Evolutionary conservation across 2,797 vertebrate species (phyloP), one percentile per base, ranked within the genome.

Genomic region (Menidia menidia): DNA sequence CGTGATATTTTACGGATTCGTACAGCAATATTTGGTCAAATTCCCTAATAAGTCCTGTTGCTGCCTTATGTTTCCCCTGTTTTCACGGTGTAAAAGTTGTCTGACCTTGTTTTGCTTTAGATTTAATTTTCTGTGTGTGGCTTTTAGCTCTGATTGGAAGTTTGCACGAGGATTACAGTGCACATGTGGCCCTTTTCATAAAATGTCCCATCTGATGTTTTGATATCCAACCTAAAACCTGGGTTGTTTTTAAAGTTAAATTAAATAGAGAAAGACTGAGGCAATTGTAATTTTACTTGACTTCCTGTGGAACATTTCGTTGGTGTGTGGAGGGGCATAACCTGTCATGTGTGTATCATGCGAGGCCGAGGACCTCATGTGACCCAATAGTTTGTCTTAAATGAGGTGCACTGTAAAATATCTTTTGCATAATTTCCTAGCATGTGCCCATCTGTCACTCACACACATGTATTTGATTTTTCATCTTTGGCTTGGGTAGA

Each of bases 401-500:
- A 72, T 80, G 31, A 54, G 47, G 65, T 81, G 71, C 80, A 80
- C 82, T 86, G 10, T 39, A 39, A 39, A 10, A 44, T 44, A 15
- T 44, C 4, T 50, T 61, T 33, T 51, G 5, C 41, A 47, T 48
- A 14, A 16, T 35, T 57, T 4, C 12, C 11, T 0, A 19, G 39
- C 56, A 48, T 44, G 53, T 60, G 54, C 58, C 35, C 58, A 15
- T 54, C 19, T 58, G 32, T 18, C 19, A 35, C 60, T 56, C 68
- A 57, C 64, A 48, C 59, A 67, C 43, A 76, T 82, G 63, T 62
- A 68, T 80, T 80, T 78, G 63, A 60, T 16, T 45, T 75, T 73
- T 65, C 53, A 33, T 55, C 14, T 47, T 66, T 69, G 68, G 55
- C 60, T 15, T 53, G 58, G 69, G 48, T 8, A 73, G 69, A 67